phyloP scores from a whole-genome alignment of 1,140 invertebrate species.

The Hyles vespertilio region DNA sequence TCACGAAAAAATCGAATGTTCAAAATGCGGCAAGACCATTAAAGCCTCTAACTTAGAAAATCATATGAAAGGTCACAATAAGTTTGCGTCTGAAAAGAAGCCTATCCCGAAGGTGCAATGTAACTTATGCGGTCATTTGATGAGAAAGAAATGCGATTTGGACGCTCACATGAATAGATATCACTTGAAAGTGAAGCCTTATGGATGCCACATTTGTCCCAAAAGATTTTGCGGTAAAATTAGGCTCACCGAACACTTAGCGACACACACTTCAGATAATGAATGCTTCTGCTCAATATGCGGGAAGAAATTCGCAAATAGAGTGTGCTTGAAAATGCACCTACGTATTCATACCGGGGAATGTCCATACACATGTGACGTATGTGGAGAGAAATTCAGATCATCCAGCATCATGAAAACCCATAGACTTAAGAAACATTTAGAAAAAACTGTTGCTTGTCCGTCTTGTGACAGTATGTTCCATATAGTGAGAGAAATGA shows the following conservation, averaged over 20 bases:
- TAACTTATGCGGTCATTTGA: constrained; percentile 21
- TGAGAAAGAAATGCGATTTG: constrained; percentile 24
- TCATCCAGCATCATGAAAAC: constrained; percentile 37
- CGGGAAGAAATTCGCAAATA: constrained; percentile 31
- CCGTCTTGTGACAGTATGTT: constrained; percentile 33
- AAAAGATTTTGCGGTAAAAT: constrained; percentile 31
- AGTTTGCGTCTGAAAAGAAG: constrained; percentile 5
- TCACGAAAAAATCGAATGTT: constrained; percentile 23
- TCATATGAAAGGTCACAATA: constrained; percentile 18
- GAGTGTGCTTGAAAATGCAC: constrained; percentile 31
- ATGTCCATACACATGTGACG: constrained; percentile 33
- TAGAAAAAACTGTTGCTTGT: constrained; percentile 25
- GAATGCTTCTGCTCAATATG: constrained; percentile 26
- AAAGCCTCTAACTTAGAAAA: constrained; percentile 24
- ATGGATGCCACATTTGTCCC: constrained; percentile 27
- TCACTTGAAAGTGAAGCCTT: constrained; percentile 37
- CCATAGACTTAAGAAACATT: constrained; percentile 35
- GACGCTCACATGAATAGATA: constrained; percentile 35
- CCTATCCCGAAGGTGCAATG: constrained; percentile 11
- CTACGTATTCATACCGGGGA: constrained; percentile 33
- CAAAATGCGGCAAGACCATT: constrained; percentile 21
- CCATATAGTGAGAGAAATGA: constrained; percentile 28
- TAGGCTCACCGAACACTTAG: constrained; percentile 23
- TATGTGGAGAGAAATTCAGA: constrained; percentile 35
- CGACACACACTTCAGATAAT: constrained; percentile 23